Evolutionary conservation across 2,888 invertebrate genomes (phyloP).

Genomic region (Chalcosyrphus nemorum): DNA sequence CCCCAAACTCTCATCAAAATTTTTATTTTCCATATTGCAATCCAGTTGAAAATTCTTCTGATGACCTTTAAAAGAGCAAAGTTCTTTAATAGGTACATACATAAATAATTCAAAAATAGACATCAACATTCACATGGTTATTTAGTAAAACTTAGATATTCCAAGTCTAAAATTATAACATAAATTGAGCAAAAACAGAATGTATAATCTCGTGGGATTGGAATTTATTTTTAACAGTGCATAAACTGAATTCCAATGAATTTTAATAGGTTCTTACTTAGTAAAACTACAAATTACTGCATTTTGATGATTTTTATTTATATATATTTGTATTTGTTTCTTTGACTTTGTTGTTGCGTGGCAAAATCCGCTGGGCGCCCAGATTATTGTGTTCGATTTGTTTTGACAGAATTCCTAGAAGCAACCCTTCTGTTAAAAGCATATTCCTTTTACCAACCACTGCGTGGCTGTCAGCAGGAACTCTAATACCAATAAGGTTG

Average conservation of each 20-base stretch:
- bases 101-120: slow-evolving; percentile 19
- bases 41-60: background rate
- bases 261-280: background rate
- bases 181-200: slow-evolving; percentile 29
- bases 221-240: slow-evolving; percentile 38
- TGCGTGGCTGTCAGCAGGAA: slow-evolving; percentile 9
- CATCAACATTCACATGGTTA: background rate
- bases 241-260: slow-evolving; percentile 18
- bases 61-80: background rate
- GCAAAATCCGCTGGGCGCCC: background rate
- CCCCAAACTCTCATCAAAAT: background rate
- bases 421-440: slow-evolving; percentile 9
- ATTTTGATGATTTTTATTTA: background rate
- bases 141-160: slow-evolving; percentile 6
- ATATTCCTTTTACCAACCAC: background rate
- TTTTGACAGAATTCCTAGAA: background rate
- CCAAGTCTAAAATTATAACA: slow-evolving; percentile 42
- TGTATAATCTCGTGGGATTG: slow-evolving; percentile 31
- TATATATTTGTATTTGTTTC: background rate
- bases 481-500: slow-evolving; percentile 21
- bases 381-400: background rate
- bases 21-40: too few species aligned
- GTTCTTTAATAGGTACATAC: background rate
- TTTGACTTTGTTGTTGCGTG: background rate
- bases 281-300: background rate